Evolutionary conservation across 1,140 invertebrate species (phyloP).

Genomic region (Magallana ariakensis): DNA sequence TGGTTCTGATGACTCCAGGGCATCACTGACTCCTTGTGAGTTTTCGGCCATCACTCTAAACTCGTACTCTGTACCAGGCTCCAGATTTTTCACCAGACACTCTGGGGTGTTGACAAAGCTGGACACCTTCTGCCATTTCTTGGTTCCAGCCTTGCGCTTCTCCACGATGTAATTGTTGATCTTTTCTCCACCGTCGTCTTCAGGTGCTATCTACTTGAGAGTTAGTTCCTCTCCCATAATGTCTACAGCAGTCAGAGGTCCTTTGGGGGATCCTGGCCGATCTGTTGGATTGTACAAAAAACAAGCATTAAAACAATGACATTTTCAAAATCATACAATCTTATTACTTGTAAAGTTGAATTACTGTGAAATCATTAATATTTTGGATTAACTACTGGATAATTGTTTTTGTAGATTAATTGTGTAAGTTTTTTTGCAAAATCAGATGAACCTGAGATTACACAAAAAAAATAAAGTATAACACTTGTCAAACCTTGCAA

Average conservation of each 20-base stretch:
- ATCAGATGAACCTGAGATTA: too few relatives aligned
- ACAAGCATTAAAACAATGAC: neutral
- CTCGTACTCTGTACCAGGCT: conserved; percentile 93
- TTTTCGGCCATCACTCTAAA: conserved; percentile 99
- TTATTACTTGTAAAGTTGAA: too few relatives aligned
- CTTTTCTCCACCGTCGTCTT: conserved; percentile 90
- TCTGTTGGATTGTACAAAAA: conserved; percentile 80
- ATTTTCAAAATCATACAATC: too few relatives aligned
- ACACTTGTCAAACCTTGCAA: conserved; percentile 40
- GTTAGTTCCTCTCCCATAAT: conserved; percentile 97
- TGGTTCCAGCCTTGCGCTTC: conserved; percentile 88
- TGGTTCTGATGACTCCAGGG: conserved; percentile 91
- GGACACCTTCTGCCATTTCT: conserved; percentile 83
- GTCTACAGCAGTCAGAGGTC: conserved; percentile 90
- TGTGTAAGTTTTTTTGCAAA: too few relatives aligned
- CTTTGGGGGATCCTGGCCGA: conserved; percentile 92
- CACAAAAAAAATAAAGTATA: too few relatives aligned
- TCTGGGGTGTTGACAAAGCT: conserved; percentile 94
- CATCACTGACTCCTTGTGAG: conserved; percentile 96
- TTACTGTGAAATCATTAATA: too few relatives aligned
- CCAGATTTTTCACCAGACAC: conserved; percentile 93
- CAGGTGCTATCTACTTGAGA: conserved; percentile 96
- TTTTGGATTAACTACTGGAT: too few relatives aligned
- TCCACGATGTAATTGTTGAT: conserved; percentile 98
- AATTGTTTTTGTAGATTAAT: too few relatives aligned